These are phyloP conservation scores for Rhinoraja longicauda DNA, from an alignment of 2,797 vertebrate genomes.

Conservation along the genomic window DNA sequence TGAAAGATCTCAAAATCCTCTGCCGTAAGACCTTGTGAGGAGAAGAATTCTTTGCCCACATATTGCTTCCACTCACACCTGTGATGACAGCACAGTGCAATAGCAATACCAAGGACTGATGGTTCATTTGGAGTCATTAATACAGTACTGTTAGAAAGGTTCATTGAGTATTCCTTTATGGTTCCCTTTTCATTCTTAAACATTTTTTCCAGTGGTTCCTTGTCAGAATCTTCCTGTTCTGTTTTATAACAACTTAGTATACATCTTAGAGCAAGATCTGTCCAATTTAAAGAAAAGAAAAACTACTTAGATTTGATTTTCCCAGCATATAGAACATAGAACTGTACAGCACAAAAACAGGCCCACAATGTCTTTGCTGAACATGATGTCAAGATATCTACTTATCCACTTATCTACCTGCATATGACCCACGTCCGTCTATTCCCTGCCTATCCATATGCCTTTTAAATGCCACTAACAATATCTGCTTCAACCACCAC, in stretches of 20 bases:
- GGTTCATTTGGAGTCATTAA: neutral
- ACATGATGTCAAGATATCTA: too few relatives aligned
- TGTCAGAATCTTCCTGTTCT: conserved; percentile 44
- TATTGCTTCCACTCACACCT: conserved; percentile 92
- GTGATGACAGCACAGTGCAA: conserved; percentile 93
- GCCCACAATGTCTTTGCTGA: too few relatives aligned
- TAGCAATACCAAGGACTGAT: conserved; percentile 69
- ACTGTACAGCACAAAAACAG: too few relatives aligned
- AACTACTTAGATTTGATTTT: neutral
- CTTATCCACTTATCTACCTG: too few relatives aligned
- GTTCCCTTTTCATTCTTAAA: conserved; percentile 46
- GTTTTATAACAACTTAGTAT: conserved; percentile 63
- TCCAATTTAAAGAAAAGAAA: conserved; percentile 39
- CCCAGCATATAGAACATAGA: neutral
- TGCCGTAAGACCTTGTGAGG: conserved; percentile 67
- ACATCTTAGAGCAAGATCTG: conserved; percentile 88
- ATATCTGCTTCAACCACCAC: too few relatives aligned
- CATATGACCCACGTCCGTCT: too few relatives aligned
- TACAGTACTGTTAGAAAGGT: neutral
- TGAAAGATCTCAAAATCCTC: conserved; percentile 79
- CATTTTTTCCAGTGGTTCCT: conserved; percentile 65
- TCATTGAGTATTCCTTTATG: neutral
- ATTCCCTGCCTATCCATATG: too few relatives aligned
- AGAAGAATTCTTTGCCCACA: conserved; percentile 82
- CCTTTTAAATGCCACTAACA: too few relatives aligned